Evolutionary conservation across 1,140 invertebrate species (phyloP), one percentile per base, ranked within the genome.

Genomic region (Lerema accius): DNA sequence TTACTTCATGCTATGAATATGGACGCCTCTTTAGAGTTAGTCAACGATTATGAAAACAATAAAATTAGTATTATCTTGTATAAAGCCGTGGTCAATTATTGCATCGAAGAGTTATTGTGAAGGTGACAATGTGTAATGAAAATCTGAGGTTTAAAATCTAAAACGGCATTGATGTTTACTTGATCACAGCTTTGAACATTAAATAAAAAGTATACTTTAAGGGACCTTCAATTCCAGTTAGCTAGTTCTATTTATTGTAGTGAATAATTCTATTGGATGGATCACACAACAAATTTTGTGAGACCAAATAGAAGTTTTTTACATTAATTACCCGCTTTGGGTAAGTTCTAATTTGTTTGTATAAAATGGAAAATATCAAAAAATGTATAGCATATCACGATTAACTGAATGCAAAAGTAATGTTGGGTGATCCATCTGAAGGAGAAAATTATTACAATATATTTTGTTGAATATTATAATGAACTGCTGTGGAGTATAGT

Each of bases 181-280:
- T 88, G 86, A 86, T 81, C 88, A 84, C 86, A 71, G 86, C 80
- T 86, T 85, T 73, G 79, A 73, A 78, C 59, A 78, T 84, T 76
- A 82, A 83, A 81, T 81, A 50, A 50, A 50, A 59, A 59, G 37
- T 86, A 88, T 78, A 87, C 88, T 89, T 84, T 90, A 90, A 90
- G 88, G 88, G 88, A 90, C 88, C 88, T 90, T 89, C 82, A 90
- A 90, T 90, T 90, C 88, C 88, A 89, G 77, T 88, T 90, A 90
- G 87, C 79, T 90, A 90, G 83, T 86, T 87, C 83, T 90, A 89
- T 86, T 87, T 89, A 90, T 86, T 87, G 87, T 90, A 90, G 86
- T 85, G 71, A 82, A 83, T 82, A 85, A 80, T 82, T 72, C 78
- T 77, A 46, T 82, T 82, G 82, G 86, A 79, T 86, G 82, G 79